phyloP scores from a whole-genome alignment of 2,113 vertebrate genomes.

The Platysteira castanea region DNA sequence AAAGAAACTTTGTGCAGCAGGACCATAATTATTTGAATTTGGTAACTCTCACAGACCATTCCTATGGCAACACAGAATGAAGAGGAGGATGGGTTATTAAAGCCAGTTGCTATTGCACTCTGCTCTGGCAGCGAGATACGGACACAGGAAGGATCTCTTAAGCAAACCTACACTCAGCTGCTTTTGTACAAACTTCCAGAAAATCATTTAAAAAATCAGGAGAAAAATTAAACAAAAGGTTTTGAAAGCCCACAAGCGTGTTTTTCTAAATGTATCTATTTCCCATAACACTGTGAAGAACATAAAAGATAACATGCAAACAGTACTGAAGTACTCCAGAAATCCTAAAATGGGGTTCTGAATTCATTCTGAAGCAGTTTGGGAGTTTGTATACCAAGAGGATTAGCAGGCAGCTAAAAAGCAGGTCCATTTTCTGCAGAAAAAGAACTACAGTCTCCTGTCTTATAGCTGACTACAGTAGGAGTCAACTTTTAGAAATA shows the following conservation, averaged over 20 bases:
- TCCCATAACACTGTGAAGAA: not conserved
- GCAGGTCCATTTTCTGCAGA: not conserved
- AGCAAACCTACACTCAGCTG: not conserved
- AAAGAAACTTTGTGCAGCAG: slow-evolving; percentile 34
- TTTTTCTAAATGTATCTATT: not conserved
- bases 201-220: not conserved
- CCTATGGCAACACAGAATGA: not conserved
- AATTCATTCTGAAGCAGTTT: not conserved
- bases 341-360: not conserved
- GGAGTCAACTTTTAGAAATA: not conserved
- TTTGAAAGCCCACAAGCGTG: not conserved
- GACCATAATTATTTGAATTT: slow-evolving; percentile 38
- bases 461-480: not conserved
- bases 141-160: not conserved
- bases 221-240: not conserved
- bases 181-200: not conserved
- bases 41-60: not conserved
- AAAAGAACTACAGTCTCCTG: not conserved
- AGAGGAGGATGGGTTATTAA: not conserved
- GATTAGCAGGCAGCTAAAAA: not conserved
- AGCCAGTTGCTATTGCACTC: not conserved
- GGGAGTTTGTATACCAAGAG: not conserved
- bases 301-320: not conserved
- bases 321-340: not conserved
- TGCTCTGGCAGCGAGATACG: not conserved